Conservation (phyloP, 2,888 invertebrate species). For the Agrotis clavis region DNA sequence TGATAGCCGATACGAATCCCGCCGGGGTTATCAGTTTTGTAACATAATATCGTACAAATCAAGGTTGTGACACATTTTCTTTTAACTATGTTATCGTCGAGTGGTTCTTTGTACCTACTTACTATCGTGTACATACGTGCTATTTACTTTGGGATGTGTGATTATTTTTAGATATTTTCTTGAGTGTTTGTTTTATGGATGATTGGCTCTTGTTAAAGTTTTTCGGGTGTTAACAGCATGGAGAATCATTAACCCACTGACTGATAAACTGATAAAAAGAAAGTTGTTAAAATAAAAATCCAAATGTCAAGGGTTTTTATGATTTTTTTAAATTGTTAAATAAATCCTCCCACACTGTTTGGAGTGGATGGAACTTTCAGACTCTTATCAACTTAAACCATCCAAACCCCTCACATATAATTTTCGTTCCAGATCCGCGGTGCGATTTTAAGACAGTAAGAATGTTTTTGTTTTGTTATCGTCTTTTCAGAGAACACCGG, state of each 20-base stretch:
- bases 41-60: slow-evolving; percentile 76
- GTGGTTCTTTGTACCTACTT: slow-evolving; percentile 67
- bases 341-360: no score
- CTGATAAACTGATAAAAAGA: not conserved
- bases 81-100: slow-evolving; percentile 78
- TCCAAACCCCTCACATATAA: no score
- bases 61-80: slow-evolving; percentile 90
- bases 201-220: not conserved
- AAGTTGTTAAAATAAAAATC: not conserved
- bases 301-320: no score
- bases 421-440: no score
- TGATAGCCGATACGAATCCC: slow-evolving; percentile 81
- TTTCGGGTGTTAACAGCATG: not conserved
- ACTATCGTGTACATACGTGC: slow-evolving; percentile 29
- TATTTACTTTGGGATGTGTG: slow-evolving; percentile 35
- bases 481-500: no score
- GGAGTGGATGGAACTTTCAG: no score
- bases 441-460: no score
- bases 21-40: slow-evolving; percentile 85
- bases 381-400: no score
- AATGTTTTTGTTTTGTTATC: no score
- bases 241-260: not conserved
- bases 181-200: slow-evolving; percentile 6
- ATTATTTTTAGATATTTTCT: slow-evolving; percentile 40
- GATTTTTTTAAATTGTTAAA: no score